Evolutionary conservation across 2,113 vertebrate species (phyloP), one percentile per base, ranked within the genome.

Genomic region (Oncorhynchus clarkii): DNA sequence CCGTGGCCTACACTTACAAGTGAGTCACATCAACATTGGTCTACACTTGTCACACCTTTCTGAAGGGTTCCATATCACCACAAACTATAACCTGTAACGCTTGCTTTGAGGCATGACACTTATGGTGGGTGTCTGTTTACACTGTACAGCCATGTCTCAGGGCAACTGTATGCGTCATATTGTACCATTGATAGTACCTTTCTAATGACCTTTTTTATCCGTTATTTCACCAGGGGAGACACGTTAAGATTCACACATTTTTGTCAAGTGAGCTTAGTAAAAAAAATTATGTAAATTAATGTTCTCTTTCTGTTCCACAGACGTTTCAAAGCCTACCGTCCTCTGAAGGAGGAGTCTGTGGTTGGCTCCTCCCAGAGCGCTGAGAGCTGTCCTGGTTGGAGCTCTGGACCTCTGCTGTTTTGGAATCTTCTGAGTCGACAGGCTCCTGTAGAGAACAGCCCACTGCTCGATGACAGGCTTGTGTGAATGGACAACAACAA

Each of bases 1-100:
- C 91, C 13, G 88, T 94, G 7, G 91, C 92, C 11, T 93, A 89
- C 76, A 87, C 92, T 64, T 95, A 96, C 76, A 94, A 92, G 96
- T 97, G 82, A 93, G 93, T 66, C 0, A 64, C 24, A 73, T 45
- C 20, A 71, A 54, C 14, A 54, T 18, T 54, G 16, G 51, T 54
- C 51, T 54, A 18, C 16, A 18, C 13, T 18, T 45, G 39, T 11
- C 39, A 45, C 39, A 45, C 39, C 39, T 12, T 45, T 45, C 39
- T 45, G 39, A 45, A 45, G 9, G 16, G 14, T 54, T 16, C 12
- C 51, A 18, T 54, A 16, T 54, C 51, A 54, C 51, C 51, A 54
- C 8, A 45, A 45, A 7, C 4, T 54, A 54, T 18, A 54, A 54
- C 51, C 16, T 14, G 51, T 18, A 54, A 9, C 9, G 39, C 39